phyloP scores from a whole-genome alignment of 2,113 vertebrate species.

The Machaerirhynchus nigripectus region DNA sequence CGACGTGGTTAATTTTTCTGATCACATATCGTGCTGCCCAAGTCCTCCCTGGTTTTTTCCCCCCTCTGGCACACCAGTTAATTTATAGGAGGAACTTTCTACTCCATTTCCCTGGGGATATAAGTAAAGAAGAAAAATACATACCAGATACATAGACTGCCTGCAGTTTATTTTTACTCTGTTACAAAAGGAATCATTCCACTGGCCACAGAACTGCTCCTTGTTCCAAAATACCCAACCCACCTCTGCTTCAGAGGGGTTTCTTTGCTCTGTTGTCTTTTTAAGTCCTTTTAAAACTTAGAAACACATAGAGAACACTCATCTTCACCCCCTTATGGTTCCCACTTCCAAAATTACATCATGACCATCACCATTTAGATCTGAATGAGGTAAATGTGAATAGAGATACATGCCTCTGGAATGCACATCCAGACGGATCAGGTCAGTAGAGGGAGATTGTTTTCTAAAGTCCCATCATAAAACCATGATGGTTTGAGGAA shows the following conservation, averaged over 20 bases:
- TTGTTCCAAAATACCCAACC: not conserved
- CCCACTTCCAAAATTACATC: not conserved
- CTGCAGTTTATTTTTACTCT: not conserved
- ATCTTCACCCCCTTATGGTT: not conserved
- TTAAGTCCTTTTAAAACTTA: not conserved
- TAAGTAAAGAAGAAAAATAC: not conserved
- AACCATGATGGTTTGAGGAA: fast-evolving
- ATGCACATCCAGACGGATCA: not conserved
- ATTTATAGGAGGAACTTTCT: not conserved
- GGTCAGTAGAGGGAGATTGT: not conserved
- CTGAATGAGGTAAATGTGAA: not conserved
- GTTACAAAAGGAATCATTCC: not conserved
- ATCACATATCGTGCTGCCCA: not conserved
- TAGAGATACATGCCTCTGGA: not conserved
- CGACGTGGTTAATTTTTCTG: not conserved
- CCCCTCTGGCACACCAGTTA: not conserved
- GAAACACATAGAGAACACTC: not conserved
- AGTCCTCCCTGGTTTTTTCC: not conserved
- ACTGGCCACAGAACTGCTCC: not conserved
- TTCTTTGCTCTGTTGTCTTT: not conserved
- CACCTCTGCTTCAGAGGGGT: not conserved
- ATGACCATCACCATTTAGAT: not conserved
- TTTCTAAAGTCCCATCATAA: not conserved
- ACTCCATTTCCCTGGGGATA: not conserved
- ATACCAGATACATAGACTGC: not conserved